These are phyloP conservation scores for Gavialis gangeticus DNA, from an alignment of 2,113 vertebrate genomes.

Conservation along the genomic window DNA sequence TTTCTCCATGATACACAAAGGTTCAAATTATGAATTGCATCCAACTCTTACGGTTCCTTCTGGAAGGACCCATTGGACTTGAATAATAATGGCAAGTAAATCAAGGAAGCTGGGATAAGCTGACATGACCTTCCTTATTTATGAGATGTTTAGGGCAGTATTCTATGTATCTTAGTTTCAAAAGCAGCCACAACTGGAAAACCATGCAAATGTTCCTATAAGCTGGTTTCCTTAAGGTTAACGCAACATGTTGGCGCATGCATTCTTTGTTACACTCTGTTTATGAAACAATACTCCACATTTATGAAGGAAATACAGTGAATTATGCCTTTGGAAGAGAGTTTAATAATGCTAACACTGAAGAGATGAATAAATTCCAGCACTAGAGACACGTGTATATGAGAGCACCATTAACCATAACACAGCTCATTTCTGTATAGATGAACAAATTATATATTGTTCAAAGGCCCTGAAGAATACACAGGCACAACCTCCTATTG, in stretches of 20 bases:
- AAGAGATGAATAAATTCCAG: constrained; percentile 6
- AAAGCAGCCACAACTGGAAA: neutral
- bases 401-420: neutral
- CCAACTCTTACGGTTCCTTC: too few species aligned
- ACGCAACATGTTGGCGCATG: neutral
- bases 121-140: neutral
- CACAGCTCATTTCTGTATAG: neutral
- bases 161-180: neutral
- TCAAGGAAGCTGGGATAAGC: too few species aligned
- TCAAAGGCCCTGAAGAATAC: neutral
- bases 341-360: neutral
- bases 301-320: constrained; percentile 11
- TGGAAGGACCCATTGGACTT: too few species aligned
- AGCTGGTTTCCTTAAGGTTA: neutral
- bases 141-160: neutral
- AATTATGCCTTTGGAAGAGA: neutral
- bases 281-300: constrained; percentile 6
- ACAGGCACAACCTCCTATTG: neutral
- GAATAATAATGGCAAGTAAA: too few species aligned
- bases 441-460: constrained; percentile 32
- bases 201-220: neutral
- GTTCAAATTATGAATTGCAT: too few species aligned
- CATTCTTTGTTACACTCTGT: neutral
- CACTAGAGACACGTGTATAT: neutral
- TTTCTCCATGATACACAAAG: too few species aligned